These are phyloP conservation scores for Cryptops parisi DNA, from an alignment of 2,888 invertebrate species.

Conservation along the genomic window DNA sequence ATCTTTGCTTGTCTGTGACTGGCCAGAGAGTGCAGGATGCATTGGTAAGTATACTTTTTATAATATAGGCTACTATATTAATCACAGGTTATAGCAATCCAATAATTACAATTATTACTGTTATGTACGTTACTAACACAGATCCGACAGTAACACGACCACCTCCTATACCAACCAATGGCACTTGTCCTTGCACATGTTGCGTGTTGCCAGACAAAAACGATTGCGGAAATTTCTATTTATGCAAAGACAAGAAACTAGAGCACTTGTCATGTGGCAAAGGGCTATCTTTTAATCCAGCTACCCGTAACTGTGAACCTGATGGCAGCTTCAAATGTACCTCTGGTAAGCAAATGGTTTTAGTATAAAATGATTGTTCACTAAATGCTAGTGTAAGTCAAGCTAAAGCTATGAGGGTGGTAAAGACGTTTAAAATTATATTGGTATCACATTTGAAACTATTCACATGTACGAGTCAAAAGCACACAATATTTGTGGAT, in stretches of 20 bases:
- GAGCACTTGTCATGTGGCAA: background rate
- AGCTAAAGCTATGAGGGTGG: too few species aligned
- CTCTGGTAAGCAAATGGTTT: background rate
- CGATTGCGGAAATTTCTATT: background rate
- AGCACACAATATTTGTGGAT: too few species aligned
- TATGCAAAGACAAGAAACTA: background rate
- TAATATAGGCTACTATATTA: too few species aligned
- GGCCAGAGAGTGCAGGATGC: slow-evolving; percentile 18
- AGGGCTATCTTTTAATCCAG: background rate
- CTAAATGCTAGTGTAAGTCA: too few species aligned
- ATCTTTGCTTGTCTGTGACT: slow-evolving; percentile 18
- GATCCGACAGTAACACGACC: background rate
- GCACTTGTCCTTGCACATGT: slow-evolving; percentile 1
- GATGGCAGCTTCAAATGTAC: background rate
- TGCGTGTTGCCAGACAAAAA: background rate
- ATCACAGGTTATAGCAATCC: too few species aligned
- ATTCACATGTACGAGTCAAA: too few species aligned
- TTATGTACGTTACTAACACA: too few species aligned
- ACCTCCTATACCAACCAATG: background rate
- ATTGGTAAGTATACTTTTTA: too few species aligned
- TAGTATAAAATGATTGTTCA: too few species aligned
- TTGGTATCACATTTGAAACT: too few species aligned
- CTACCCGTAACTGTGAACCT: background rate
- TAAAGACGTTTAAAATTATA: too few species aligned
- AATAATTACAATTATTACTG: too few species aligned